Base-by-base conservation (phyloP, 2,113 vertebrate species). In the Anseranas semipalmata region DNA sequence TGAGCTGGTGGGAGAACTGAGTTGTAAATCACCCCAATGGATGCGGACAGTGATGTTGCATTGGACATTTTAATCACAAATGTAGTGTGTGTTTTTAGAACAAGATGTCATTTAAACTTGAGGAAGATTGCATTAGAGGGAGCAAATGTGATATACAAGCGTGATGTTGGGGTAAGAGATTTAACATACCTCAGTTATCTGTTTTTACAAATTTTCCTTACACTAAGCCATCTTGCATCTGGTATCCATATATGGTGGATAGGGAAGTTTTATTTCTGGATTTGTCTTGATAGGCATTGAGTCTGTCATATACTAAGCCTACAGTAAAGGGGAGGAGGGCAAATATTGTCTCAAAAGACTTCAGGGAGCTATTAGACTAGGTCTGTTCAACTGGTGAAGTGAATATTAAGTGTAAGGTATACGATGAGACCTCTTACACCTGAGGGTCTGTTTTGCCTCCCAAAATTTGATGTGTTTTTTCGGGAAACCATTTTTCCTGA, bases 1-100 rank as follows among this genome's bases (percentile, higher is more conserved):
- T 98, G 96, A 97, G 63, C 97, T 98, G 97, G 94, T 91, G 96
- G 93, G 97, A 93, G 77, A 95, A 94, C 86, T 96, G 91, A 98
- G 94, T 96, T 97, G 94, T 97, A 97, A 98, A 95, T 98, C 97
- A 98, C 98, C 98, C 98, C 98, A 98, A 99, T 99, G 99, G 99
- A 99, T 98, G 98, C 99, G 58, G 99, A 98, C 97, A 99, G 99
- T 96, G 99, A 99, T 96, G 99, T 99, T 96, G 99, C 99, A 96
- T 97, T 99, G 98, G 99, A 99, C 98, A 99, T 99, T 98, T 98
- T 99, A 97, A 97, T 99, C 98, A 99, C 99, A 97, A 99, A 99
- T 41, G 99, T 99, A 97, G 99, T 99, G 96, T 99, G 99, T 90
- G 99, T 99, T 89, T 99, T 99, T 98, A 99, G 99, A 98, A 99